A percentile compares a stretch with the other conserved stretches of the same genome.
Evolutionary conservation across 2,888 invertebrate genomes (phyloP).

Genomic region (Troides aeacus): DNA sequence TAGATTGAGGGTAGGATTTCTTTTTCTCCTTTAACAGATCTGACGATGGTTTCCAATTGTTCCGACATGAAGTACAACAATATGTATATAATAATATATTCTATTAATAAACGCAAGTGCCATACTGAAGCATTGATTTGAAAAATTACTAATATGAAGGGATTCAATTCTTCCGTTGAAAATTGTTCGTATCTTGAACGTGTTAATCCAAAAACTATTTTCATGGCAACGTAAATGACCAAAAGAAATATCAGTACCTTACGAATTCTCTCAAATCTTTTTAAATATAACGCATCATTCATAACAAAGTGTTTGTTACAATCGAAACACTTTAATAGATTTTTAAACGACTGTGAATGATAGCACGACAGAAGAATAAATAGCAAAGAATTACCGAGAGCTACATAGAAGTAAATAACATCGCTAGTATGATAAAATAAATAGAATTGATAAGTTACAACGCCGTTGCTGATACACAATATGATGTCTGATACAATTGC

Average conservation of each 20-base stretch:
- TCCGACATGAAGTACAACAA: conserved; percentile 12
- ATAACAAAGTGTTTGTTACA: background rate
- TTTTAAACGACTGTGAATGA: conserved; percentile 6
- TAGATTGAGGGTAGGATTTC: background rate
- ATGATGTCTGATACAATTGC: background rate
- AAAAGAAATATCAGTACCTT: background rate
- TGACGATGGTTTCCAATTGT: conserved; percentile 12
- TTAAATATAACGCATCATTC: conserved; percentile 12
- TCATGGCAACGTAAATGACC: background rate
- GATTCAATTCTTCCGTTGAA: background rate
- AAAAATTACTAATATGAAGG: background rate
- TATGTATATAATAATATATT: conserved; percentile 5
- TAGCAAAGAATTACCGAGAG: conserved; percentile 2
- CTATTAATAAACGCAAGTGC: conserved; percentile 8
- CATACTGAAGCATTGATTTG: background rate
- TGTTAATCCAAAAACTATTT: background rate
- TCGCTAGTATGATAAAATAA: background rate
- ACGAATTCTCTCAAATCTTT: background rate
- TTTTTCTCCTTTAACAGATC: conserved; percentile 3
- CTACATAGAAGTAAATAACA: background rate
- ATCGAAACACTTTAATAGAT: conserved; percentile 6
- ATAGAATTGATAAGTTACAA: background rate
- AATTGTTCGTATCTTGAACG: background rate
- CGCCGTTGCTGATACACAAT: background rate
- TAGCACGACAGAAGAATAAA: conserved; percentile 6